Evolutionary conservation across 2,888 invertebrate species (phyloP), one percentile per base, ranked within the genome.

Genomic region (Cosmorhoe ocellata): DNA sequence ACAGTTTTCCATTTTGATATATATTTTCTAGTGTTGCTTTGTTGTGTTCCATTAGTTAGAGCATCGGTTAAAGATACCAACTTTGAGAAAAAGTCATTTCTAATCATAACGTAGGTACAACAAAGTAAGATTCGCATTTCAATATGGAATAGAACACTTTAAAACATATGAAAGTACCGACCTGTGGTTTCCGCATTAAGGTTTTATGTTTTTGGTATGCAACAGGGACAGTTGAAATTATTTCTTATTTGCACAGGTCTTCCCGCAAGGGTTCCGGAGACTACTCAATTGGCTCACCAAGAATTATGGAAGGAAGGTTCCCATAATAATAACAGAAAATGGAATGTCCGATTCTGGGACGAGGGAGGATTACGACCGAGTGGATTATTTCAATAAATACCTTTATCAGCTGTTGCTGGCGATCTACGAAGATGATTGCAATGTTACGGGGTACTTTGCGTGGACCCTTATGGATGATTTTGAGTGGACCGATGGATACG

Each of bases 401-500:
- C 59, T 91, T 2, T 67, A 81, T 51, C 87, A 89, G 53, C 51
- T 89, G 46, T 58, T 87, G 31, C 63, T 81, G 14, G 89, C 89
- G 1, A 76, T 82, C 14, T 61, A 84, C 49, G 73, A 81, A 56
- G 91, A 91, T 58, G 77, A 76, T 2, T 86, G 87, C 54, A 83
- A 86, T 43, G 67, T 91, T 0, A 74, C 74, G 45, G 92, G 91
- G 0, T 93, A 92, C 71, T 90, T 91, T 9, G 92, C 91, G 0
- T 93, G 93, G 92, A 92, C 92, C 1, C 76, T 93, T 22, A 84
- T 93, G 84, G 93, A 93, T 65, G 92, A 92, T 65, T 92, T 93
- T 58, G 93, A 93, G 74, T 93, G 93, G 92, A 72, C 66, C 3
- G 66, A 64, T 12, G 66, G 66, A 9, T 93, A 91, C 67, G 72